Conservation (phyloP, 53 echinoderm and acorn worm species). For the Stichopus horrens region DNA sequence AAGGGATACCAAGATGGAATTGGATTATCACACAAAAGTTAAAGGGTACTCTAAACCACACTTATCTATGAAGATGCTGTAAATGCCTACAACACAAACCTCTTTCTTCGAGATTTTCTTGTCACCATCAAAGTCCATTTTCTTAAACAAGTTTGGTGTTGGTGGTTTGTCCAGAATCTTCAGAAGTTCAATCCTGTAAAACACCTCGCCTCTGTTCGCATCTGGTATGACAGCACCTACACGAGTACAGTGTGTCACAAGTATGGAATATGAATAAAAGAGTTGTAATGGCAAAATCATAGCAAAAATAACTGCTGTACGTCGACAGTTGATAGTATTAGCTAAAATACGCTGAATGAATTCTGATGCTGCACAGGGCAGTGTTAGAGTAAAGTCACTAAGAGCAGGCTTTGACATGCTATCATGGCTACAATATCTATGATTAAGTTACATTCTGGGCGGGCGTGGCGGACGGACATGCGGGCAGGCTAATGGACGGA, state of each 20-base stretch:
- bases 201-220: conserved; percentile 40
- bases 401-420: too few species aligned
- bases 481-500: too few species aligned
- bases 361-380: too few species aligned
- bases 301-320: too few species aligned
- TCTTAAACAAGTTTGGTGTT: conserved; percentile 58
- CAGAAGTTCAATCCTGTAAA: conserved; percentile 52
- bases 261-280: neutral
- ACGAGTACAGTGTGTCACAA: neutral
- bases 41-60: neutral
- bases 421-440: too few species aligned
- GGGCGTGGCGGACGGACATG: too few species aligned
- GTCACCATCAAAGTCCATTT: conserved; percentile 62
- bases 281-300: neutral
- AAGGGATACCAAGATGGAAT: too few species aligned
- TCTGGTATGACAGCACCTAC: conserved; percentile 45
- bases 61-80: too few species aligned
- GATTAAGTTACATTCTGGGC: too few species aligned
- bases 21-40: neutral
- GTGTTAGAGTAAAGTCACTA: too few species aligned
- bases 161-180: conserved; percentile 54
- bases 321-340: too few species aligned
- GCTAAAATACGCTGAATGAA: too few species aligned
- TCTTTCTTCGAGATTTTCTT: conserved; percentile 62
- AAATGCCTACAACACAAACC: conserved; percentile 42